Evolutionary conservation across 2,797 vertebrate species (phyloP), one percentile per base, ranked within the genome.

Genomic region (Microchirus variegatus): DNA sequence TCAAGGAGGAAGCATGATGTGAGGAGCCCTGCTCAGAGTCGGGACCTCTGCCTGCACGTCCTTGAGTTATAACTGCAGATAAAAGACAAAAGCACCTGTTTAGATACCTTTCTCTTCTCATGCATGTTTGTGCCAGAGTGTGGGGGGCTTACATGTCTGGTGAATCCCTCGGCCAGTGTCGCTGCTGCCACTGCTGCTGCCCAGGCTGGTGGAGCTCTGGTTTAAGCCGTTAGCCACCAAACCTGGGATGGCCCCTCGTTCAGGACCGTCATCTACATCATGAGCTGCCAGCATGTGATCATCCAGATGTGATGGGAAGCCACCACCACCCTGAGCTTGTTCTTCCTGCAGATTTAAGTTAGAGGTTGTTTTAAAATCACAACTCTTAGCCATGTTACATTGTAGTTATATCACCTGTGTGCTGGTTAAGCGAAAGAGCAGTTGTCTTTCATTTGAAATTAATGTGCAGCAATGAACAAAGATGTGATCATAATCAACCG

Each of bases 1-100:
- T 99, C 7, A 95, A 97, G 75, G 96, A 94, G 82, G 97, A 99
- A 35, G 96, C 96, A 53, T 96, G 95, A 74, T 95, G 95, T 14
- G 94, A 98, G 53, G 96, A 98, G 73, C 91, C 90, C 47, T 95
- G 95, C 57, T 98, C 96, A 11, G 94, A 94, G 82, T 98, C 97
- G 1, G 87, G 87, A 45, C 90, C 89, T 72, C 91, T 93, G 73
- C 89, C 85, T 9, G 73, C 85, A 80, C 93, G 94, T 71, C 92
- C 96, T 56, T 93, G 85, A 63, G 82, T 90, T 22, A 72, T 72
- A 60, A 88, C 93, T 94, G 67, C 42, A 60, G 11, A 14, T 0
- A 18, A 31, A 31, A 31, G 31, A 31, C 31, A 31, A 2, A 82
- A 5, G 12, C 10, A 15, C 13, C 13, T 14, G 4, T 6, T 31